phyloP scores from a whole-genome alignment of 2,113 vertebrate species.

The Anoura caudifer region DNA sequence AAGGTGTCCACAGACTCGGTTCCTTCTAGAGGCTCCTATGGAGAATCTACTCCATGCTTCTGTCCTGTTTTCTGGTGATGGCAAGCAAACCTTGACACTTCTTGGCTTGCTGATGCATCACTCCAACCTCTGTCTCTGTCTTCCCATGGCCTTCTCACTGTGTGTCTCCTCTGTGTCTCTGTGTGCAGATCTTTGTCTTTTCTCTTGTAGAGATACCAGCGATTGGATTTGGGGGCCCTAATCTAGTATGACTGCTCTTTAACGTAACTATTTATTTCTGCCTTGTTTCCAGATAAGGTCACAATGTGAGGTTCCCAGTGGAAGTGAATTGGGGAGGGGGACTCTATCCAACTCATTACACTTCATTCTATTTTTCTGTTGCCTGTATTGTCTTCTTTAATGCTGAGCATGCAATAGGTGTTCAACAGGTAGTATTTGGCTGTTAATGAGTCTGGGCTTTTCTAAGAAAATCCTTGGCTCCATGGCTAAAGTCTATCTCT shows the following conservation, averaged over 20 bases:
- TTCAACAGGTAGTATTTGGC: not conserved
- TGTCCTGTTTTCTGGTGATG: not conserved
- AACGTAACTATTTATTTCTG: not conserved
- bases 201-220: not conserved
- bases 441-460: not conserved
- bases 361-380: not conserved
- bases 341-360: not conserved
- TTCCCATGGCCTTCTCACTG: not conserved
- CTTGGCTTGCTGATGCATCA: not conserved
- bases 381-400: not conserved
- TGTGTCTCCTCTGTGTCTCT: not conserved
- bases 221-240: not conserved
- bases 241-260: not conserved
- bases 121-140: not conserved
- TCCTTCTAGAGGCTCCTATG: not conserved
- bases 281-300: not conserved
- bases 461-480: not conserved
- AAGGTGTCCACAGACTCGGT: not conserved
- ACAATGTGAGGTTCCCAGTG: not conserved
- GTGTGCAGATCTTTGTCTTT: not conserved
- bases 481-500: not conserved
- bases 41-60: too few species aligned
- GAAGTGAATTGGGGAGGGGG: rapidly evolving
- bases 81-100: too few species aligned
- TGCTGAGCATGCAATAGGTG: not conserved